These are phyloP conservation scores for Tetrao urogallus DNA, from an alignment of 2,113 vertebrate species.

Conservation along the genomic window DNA sequence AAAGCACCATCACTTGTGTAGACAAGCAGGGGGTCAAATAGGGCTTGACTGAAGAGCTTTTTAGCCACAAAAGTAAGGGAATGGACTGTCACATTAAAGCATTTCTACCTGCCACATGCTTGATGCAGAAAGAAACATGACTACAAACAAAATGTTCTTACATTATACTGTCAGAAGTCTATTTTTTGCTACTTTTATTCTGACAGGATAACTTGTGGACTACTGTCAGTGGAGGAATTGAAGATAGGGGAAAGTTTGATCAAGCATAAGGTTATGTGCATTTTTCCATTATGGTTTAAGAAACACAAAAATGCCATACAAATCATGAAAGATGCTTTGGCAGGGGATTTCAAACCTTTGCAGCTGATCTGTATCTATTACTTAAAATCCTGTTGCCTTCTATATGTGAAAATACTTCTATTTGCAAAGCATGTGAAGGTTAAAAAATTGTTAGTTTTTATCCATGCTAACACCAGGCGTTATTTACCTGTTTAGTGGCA, in stretches of 20 bases:
- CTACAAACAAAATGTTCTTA: slow-evolving; percentile 64
- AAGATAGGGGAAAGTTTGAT: slow-evolving; percentile 40
- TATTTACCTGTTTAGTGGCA: background rate
- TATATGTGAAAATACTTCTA: background rate
- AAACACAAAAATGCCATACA: slow-evolving; percentile 41
- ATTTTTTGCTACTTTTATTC: slow-evolving; percentile 54
- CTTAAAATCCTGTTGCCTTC: background rate
- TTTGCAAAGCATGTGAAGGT: background rate
- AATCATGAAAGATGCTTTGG: slow-evolving; percentile 2
- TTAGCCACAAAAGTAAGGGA: slow-evolving; percentile 40
- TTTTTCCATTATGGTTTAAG: slow-evolving; percentile 43
- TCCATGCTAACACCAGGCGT: background rate
- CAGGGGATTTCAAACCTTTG: background rate
- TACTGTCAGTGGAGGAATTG: slow-evolving; percentile 59
- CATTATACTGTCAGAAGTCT: slow-evolving; percentile 62
- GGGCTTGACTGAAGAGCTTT: slow-evolving; percentile 19
- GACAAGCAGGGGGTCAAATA: background rate
- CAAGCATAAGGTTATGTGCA: slow-evolving; percentile 62
- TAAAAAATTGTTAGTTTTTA: background rate
- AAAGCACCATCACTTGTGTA: background rate
- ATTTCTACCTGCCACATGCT: slow-evolving; percentile 36
- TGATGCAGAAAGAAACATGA: slow-evolving; percentile 61
- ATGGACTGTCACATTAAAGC: slow-evolving; percentile 61
- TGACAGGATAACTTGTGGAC: slow-evolving; percentile 67
- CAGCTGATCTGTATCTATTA: background rate